phyloP scores from a whole-genome alignment of 2,888 invertebrate genomes.

The Thyatira batis region DNA sequence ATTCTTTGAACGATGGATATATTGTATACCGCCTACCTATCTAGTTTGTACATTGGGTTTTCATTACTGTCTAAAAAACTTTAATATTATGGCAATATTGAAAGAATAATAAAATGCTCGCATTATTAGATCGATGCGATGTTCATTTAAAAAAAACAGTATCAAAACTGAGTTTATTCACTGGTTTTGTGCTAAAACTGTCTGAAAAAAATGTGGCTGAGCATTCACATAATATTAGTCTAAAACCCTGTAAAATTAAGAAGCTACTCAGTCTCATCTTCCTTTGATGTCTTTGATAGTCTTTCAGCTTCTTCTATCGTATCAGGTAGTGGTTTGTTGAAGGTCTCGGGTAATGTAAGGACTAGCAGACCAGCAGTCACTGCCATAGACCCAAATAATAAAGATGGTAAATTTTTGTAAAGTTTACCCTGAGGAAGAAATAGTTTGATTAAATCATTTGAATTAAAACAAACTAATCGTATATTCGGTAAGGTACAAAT shows the following conservation, averaged over 20 bases:
- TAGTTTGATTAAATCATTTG: not conserved
- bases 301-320: conserved; percentile 83
- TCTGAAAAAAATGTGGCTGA: no score
- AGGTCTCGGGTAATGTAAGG: conserved; percentile 84
- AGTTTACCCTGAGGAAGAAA: conserved; percentile 58
- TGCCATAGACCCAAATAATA: conserved; percentile 83
- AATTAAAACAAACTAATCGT: not conserved
- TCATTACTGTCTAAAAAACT: no score
- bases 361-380: conserved; percentile 79
- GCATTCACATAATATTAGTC: not conserved
- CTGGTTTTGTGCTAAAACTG: no score
- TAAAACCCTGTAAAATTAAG: conserved; percentile 1
- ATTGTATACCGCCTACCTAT: no score
- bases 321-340: conserved; percentile 82
- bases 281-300: conserved; percentile 42
- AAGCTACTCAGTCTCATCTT: conserved; percentile 4
- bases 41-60: no score
- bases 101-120: no score
- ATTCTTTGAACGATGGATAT: no score
- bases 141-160: not conserved
- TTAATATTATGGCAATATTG: no score
- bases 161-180: not conserved
- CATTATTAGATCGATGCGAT: no score
- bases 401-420: conserved; percentile 79
- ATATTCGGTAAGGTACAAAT: no score